Evolutionary conservation across 2,888 invertebrate genomes (phyloP), one percentile per base, ranked within the genome.

Genomic region (Apoderus coryli): DNA sequence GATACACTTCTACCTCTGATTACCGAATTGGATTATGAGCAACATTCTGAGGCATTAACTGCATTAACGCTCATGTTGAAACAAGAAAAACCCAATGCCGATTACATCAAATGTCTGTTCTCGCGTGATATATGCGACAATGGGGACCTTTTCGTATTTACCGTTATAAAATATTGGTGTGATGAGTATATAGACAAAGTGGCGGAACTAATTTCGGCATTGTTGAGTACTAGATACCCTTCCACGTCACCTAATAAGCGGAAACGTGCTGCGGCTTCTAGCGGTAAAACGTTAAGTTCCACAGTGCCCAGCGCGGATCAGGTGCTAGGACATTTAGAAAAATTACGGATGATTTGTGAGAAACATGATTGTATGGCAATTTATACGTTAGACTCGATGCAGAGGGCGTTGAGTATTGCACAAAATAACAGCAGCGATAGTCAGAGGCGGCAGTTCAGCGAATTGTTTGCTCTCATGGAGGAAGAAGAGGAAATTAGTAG

Each of bases 111-210:
- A 47, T 79, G 84, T 44, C 65, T 93, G 46, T 73, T 93, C 47
- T 76, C 77, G 42, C 69, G 52, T 14, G 52, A 53, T 37, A 44
- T 53, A 33, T 45, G 48, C 39, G 43, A 44, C 36, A 71, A 69
- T 28, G 70, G 72, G 27, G 93, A 93, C 59, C 72, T 77, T 38
- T 90, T 95, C 61, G 82, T 92, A 9, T 81, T 88, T 25, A 86
- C 93, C 3, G 76, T 88, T 22, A 63, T 96, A 41, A 81, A 89
- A 49, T 85, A 82, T 60, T 96, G 90, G 95, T 90, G 86, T 57
- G 80, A 86, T 48, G 84, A 88, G 48, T 77, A 79, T 50, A 86
- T 92, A 49, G 89, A 90, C 47, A 84, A 82, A 56, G 69, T 85
- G 35, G 81, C 76, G 4, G 85, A 85, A 59, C 64, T 85, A 40